phyloP scores from a whole-genome alignment of 2,888 invertebrate genomes.

The Cheilosia soror region DNA sequence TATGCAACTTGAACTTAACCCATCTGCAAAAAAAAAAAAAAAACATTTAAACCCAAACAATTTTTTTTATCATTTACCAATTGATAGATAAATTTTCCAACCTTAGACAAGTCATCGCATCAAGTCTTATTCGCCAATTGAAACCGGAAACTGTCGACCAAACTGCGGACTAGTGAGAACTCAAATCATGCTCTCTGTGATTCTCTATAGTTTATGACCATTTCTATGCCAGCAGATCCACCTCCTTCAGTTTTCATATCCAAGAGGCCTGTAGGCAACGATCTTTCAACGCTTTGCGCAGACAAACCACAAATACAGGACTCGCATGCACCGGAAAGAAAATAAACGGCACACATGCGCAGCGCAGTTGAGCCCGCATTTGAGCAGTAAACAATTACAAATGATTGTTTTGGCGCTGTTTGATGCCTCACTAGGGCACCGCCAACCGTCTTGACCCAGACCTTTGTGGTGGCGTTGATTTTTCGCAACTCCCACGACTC shows the following conservation, averaged over 20 bases:
- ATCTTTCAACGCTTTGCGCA: slow-evolving; percentile 45
- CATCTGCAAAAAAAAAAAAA: background rate
- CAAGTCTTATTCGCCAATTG: background rate
- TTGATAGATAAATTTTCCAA: background rate
- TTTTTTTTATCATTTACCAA: background rate
- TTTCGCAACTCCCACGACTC: slow-evolving; percentile 61
- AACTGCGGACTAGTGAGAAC: slow-evolving; percentile 1
- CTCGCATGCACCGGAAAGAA: slow-evolving; percentile 20
- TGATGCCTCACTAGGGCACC: slow-evolving; percentile 35
- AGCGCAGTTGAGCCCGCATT: slow-evolving; percentile 17
- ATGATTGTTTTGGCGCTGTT: slow-evolving; percentile 36
- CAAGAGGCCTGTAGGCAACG: slow-evolving; percentile 2
- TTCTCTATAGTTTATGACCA: slow-evolving; percentile 23
- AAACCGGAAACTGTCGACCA: slow-evolving; percentile 21
- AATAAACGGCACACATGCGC: background rate
- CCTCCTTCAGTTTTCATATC: slow-evolving; percentile 1
- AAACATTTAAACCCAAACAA: no score
- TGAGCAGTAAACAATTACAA: slow-evolving; percentile 51
- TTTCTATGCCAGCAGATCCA: slow-evolving; percentile 36
- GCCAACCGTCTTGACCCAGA: slow-evolving; percentile 52
- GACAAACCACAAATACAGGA: background rate
- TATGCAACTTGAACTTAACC: background rate
- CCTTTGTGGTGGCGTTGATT: slow-evolving; percentile 58
- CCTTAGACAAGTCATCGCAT: background rate
- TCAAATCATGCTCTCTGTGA: background rate